phyloP scores from a whole-genome alignment of 2,113 vertebrate genomes.

The Alethe castanea region DNA sequence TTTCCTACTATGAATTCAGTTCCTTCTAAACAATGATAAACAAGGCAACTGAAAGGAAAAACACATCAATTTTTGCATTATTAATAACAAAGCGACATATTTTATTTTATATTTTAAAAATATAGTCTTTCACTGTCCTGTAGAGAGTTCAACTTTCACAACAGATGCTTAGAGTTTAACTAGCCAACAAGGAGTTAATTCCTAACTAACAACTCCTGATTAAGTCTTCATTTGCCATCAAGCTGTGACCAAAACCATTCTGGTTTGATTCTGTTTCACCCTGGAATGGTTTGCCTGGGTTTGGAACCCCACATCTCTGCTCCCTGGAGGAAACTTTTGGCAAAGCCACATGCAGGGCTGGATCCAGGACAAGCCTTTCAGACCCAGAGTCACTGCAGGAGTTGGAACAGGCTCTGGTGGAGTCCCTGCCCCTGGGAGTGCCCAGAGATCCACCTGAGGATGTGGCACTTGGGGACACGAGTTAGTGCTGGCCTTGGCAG shows the following conservation, averaged over 20 bases:
- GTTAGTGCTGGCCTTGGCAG: neutral
- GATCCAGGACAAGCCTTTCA: neutral
- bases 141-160: neutral
- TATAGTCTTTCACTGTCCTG: neutral
- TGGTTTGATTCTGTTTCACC: neutral
- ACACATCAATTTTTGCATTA: neutral
- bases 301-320: neutral
- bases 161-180: neutral
- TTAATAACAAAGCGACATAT: neutral
- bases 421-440: neutral
- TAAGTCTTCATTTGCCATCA: fast-evolving
- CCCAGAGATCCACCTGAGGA: neutral
- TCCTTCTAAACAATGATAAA: neutral
- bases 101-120: neutral
- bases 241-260: neutral
- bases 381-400: neutral
- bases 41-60: neutral
- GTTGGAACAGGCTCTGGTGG: neutral
- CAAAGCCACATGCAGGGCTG: neutral
- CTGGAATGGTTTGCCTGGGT: neutral
- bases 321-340: neutral
- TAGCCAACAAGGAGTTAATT: neutral
- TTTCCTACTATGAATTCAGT: neutral
- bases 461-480: neutral
- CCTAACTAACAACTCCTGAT: neutral